Percentiles rank a stretch among this genome's conserved stretches.
Conservation (phyloP, 2,888 invertebrate genomes). For the Athalia circularis region DNA sequence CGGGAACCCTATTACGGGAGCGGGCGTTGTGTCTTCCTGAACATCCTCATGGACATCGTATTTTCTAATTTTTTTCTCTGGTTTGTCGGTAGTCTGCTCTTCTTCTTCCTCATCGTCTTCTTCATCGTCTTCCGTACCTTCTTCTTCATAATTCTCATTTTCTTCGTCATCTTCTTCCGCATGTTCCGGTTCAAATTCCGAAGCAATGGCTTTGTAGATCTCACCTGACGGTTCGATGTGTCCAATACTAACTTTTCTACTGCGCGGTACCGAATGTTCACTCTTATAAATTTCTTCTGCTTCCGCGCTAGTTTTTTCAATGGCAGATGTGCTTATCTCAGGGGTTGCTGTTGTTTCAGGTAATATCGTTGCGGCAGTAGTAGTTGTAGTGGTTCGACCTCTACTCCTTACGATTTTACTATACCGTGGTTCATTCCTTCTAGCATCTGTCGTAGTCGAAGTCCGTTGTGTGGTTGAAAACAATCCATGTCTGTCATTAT, state of each 20-base stretch:
- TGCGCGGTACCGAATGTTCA: slow-evolving; percentile 47
- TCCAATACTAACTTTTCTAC: slow-evolving; percentile 36
- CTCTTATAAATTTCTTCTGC: slow-evolving; percentile 50
- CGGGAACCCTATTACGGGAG: slow-evolving; percentile 75
- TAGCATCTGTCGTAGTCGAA: slow-evolving; percentile 51
- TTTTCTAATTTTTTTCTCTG: slow-evolving; percentile 39
- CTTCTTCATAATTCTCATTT: slow-evolving; percentile 11
- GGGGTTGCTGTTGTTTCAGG: background rate
- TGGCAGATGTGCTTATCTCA: slow-evolving; percentile 10
- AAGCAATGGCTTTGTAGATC: slow-evolving; percentile 30
- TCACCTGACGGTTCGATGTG: slow-evolving; percentile 30
- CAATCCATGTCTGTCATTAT: slow-evolving; percentile 55
- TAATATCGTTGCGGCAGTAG: slow-evolving; percentile 14
- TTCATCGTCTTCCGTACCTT: background rate
- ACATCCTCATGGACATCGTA: slow-evolving; percentile 57
- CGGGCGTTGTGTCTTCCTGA: slow-evolving; percentile 48
- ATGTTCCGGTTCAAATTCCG: slow-evolving; percentile 21
- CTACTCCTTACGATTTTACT: slow-evolving; percentile 21
- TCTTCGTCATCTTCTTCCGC: slow-evolving; percentile 35
- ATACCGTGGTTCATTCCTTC: slow-evolving; percentile 67
- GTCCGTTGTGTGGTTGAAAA: slow-evolving; percentile 51
- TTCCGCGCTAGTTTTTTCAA: slow-evolving; percentile 38
- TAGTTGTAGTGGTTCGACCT: background rate
- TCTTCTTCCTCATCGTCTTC: background rate
- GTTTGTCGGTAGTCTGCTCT: slow-evolving; percentile 28